Evolutionary conservation across 2,888 invertebrate species (phyloP).

Genomic region (Himalopsyche japonica): DNA sequence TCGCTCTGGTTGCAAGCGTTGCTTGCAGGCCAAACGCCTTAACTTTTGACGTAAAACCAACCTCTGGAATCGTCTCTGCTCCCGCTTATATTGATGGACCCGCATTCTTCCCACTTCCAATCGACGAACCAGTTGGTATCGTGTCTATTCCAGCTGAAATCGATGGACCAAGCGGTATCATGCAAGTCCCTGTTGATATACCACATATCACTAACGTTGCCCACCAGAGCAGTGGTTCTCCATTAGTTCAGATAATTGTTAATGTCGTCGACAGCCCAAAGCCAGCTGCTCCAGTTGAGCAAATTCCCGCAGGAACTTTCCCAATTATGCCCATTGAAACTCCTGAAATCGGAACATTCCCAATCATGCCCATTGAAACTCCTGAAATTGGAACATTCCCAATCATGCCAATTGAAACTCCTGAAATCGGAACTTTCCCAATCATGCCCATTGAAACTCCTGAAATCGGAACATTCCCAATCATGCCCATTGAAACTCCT

Average conservation of each 20-base stretch:
- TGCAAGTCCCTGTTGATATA: not conserved
- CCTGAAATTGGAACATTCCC: not conserved
- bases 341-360: not conserved
- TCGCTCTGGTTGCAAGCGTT: conserved; percentile 8
- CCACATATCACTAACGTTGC: not conserved
- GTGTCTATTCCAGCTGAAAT: not conserved
- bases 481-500: too few species aligned
- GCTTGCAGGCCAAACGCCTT: not conserved
- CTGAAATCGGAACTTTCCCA: too few species aligned
- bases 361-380: not conserved
- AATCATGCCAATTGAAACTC: too few species aligned
- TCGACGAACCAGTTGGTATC: not conserved
- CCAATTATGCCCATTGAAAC: too few species aligned
- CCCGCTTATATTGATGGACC: not conserved
- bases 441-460: too few species aligned
- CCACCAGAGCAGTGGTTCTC: not conserved
- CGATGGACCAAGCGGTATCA: not conserved
- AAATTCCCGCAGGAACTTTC: too few species aligned
- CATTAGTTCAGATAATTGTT: conserved; percentile 21
- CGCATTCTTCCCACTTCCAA: conserved; percentile 2
- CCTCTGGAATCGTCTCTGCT: not conserved
- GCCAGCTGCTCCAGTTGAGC: too few species aligned
- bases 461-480: too few species aligned
- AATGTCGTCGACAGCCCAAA: not conserved
- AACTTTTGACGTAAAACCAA: conserved; percentile 6